Base-by-base conservation (phyloP, 2,113 vertebrate genomes). In the Pampusana beccarii region DNA sequence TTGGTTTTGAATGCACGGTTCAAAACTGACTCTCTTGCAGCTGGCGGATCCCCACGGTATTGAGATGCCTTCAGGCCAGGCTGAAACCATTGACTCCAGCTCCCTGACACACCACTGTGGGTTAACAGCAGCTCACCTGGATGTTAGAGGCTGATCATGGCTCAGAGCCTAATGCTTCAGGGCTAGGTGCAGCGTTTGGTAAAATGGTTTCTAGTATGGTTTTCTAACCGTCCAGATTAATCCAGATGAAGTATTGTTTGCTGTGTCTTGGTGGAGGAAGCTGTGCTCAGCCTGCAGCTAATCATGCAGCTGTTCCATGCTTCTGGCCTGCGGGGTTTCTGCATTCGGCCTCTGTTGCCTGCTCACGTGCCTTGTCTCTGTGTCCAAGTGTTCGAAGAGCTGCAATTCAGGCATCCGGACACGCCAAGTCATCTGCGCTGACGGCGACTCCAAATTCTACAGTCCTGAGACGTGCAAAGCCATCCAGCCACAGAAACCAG, bases 341-440 rank as follows among this genome's bases (percentile, higher is more conserved):
- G 48, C 77, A 25, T 40, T 81, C 9, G 33, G 46, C 46, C 65
- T 91, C 38, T 92, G 70, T 64, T 95, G 33, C 64, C 44, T 64
- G 38, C 40, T 93, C 80, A 65, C 50, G 36, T 72, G 29, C 51
- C 36, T 88, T 91, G 23, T 96, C 72, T 26, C 24, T 85, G 79
- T 90, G 18, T 70, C 57, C 42, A 95, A 99, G 99, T 99, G 99
- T 96, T 99, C 99, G 1, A 98, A 96, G 96, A 99, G 99, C 97
- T 99, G 99, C 44, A 80, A 78, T 69, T 98, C 98, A 0, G 99
- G 99, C 46, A 98, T 98, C 24, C 97, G 99, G 85, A 99, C 98
- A 18, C 98, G 99, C 9, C 99, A 98, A 95, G 99, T 99, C 88
- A 97, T 98, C 97, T 99, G 99, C 38, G 98, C 99, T 12, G 97